phyloP scores from a whole-genome alignment of 2,113 vertebrate species.

The Psilopogon haemacephalus region DNA sequence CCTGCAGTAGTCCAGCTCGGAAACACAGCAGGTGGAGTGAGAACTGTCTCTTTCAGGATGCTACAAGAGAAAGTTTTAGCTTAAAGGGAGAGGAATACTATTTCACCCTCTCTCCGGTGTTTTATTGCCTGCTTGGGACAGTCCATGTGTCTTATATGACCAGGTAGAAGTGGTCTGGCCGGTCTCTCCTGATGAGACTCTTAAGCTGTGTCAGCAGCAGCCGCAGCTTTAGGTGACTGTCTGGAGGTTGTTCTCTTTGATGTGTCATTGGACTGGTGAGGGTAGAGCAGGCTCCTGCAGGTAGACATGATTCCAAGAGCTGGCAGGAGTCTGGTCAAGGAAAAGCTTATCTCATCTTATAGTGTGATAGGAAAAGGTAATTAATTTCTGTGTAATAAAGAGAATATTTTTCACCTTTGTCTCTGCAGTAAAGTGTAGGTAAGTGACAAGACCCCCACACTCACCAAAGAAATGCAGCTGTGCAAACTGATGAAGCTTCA shows the following conservation, averaged over 20 bases:
- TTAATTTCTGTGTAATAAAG: background rate
- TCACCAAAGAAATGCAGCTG: background rate
- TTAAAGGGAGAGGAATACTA: background rate
- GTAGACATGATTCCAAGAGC: background rate
- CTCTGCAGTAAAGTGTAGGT: background rate
- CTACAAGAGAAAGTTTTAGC: background rate
- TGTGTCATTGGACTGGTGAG: background rate
- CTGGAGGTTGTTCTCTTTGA: accelerated
- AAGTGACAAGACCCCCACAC: background rate
- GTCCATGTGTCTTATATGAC: background rate
- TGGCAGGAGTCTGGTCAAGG: background rate
- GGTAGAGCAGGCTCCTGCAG: background rate
- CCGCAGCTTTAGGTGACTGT: background rate
- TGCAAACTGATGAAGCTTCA: background rate
- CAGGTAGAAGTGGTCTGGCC: background rate
- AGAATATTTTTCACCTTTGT: background rate
- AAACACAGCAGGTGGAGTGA: background rate
- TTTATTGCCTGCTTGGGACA: background rate
- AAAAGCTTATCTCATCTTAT: background rate
- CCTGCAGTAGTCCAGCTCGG: background rate
- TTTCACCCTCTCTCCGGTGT: background rate
- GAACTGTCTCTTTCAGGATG: background rate
- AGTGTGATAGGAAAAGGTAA: background rate
- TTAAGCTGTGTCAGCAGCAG: background rate
- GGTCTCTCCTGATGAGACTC: background rate